A percentile compares a stretch with the other conserved stretches of the same genome.
Evolutionary conservation across 2,113 vertebrate genomes (phyloP).

Genomic region (Oophaga pumilio): DNA sequence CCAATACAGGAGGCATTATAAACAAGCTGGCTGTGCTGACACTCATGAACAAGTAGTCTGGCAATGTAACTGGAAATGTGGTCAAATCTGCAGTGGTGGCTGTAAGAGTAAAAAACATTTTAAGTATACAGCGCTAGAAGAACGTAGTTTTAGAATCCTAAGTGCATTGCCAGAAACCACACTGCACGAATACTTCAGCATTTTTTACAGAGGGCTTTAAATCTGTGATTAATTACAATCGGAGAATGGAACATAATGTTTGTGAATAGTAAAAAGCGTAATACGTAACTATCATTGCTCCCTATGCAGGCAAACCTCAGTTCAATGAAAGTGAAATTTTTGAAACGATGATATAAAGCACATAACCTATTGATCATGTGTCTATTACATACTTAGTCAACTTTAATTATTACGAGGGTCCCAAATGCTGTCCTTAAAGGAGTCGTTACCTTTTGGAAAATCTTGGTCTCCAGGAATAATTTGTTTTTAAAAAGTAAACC

Average conservation of each 20-base stretch:
- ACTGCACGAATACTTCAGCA: constrained; percentile 29
- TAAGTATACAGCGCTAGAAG: constrained; percentile 21
- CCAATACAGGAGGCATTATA: constrained; percentile 37
- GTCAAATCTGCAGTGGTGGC: constrained; percentile 51
- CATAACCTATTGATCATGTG: background rate
- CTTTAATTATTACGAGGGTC: background rate
- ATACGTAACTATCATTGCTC: background rate
- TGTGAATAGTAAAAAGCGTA: background rate
- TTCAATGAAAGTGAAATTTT: background rate
- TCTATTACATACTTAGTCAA: background rate
- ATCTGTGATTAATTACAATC: constrained; percentile 41
- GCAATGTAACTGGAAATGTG: constrained; percentile 52
- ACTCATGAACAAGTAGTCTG: constrained; percentile 53
- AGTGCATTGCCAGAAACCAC: constrained; percentile 44
- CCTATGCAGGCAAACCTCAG: background rate
- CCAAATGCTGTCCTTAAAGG: background rate
- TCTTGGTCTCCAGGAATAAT: too few species aligned
- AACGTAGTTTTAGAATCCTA: constrained; percentile 25
- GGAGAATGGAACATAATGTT: background rate
- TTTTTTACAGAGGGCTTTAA: constrained; percentile 18
- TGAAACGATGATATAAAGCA: background rate
- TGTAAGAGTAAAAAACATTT: constrained; percentile 36
- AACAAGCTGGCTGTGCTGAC: constrained; percentile 43
- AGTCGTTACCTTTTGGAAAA: too few species aligned
- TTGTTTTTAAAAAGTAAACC: too few species aligned